Conservation (phyloP, 2,888 invertebrate genomes). For the Drosophila borealis region DNA sequence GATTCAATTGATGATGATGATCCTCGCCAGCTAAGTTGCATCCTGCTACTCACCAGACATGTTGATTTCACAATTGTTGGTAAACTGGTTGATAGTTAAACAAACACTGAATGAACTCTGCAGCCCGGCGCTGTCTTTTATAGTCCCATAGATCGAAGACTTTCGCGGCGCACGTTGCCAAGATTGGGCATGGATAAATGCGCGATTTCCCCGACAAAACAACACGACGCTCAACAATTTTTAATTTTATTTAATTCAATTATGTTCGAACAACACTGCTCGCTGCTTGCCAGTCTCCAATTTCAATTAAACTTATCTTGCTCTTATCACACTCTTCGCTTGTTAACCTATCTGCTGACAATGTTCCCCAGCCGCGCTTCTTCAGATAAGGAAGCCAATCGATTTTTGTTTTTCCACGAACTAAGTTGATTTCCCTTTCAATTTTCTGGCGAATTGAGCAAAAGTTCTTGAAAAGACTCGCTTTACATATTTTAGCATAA, state of each 20-base stretch:
- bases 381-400: slow-evolving; percentile 6
- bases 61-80: not conserved
- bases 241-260: slow-evolving; percentile 36
- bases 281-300: slow-evolving; percentile 8
- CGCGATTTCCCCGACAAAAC: not conserved
- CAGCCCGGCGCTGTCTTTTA: slow-evolving; percentile 27
- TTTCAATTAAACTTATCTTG: slow-evolving; percentile 41
- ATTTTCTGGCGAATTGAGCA: slow-evolving; percentile 11
- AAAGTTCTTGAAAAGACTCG: not conserved
- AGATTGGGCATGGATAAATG: slow-evolving; percentile 1
- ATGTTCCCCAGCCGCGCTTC: not conserved
- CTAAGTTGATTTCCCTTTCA: slow-evolving; percentile 11
- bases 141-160: slow-evolving; percentile 9
- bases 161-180: not conserved
- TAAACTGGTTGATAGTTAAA: slow-evolving; percentile 10
- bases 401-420: slow-evolving; percentile 4
- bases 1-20: not conserved
- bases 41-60: slow-evolving; percentile 37
- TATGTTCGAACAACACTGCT: slow-evolving; percentile 19
- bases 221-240: slow-evolving; percentile 17
- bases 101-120: slow-evolving; percentile 39
- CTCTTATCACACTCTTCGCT: slow-evolving; percentile 17
- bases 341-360: slow-evolving; percentile 4
- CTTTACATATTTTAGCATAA: slow-evolving; percentile 20
- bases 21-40: not conserved